Evolutionary conservation across 2,888 invertebrate genomes (phyloP), one percentile per base, ranked within the genome.

Genomic region (Agonum fuliginosum): DNA sequence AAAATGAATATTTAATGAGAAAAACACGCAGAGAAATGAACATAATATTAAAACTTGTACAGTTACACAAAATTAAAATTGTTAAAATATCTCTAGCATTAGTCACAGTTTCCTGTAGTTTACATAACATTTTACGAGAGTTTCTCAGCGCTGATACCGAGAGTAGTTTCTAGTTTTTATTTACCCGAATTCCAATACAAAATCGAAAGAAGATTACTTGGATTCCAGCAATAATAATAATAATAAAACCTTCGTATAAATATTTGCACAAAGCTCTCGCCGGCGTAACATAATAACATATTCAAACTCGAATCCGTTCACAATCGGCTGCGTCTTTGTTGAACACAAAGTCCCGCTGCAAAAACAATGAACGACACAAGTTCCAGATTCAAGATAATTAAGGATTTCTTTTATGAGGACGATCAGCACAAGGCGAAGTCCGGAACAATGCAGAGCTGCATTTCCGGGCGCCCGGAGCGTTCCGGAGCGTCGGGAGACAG

Each of bases 301-400:
- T 46, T 46, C 46, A 46, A 17, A 46, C 17, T 46, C 14, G 0
- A 46, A 46, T 46, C 17, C 17, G 12, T 46, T 46, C 17, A 17
- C 17, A 3, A 46, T 46, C 46, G 46, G 19, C 46, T 10, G 10
- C 37, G 37, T 17, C 46, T 46, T 46, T 46, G 46, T 46, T 12
- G 46, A 46, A 37, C 37, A 17, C 46, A 46, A 46, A 46, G 46
- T 46, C 46, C 46, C 46, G 46, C 46, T 46, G 19, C 46, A 58
- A 58, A 69, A 69, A 69, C 69, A 69, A 69, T 43, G 69, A 69
- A 30, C 67, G 37, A 41, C 69, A 69, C 69, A 43, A 69, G 69
- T 69, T 69, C 69, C 46, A 69, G 69, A 69, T 69, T 69, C 43
- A 46, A 46, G 69, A 69, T 69, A 69, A 69, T 69, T 69, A 69